These are phyloP conservation scores for Trilocha varians DNA, from an alignment of 2,888 invertebrate genomes.

Conservation along the genomic window DNA sequence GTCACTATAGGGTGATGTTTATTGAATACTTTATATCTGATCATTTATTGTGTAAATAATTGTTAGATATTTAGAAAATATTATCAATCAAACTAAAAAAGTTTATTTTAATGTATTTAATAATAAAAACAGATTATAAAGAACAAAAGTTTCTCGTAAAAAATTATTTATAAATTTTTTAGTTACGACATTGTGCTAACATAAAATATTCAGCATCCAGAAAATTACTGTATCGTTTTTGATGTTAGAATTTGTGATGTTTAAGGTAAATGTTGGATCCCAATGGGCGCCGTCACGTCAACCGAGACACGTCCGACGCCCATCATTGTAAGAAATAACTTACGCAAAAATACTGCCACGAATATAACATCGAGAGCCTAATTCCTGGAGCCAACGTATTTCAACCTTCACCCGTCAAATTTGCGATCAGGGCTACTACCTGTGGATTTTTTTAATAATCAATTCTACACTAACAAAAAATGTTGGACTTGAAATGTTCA, in stretches of 20 bases:
- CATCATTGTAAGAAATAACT: conserved; percentile 43
- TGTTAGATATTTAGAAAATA: too few relatives aligned
- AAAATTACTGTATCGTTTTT: background rate
- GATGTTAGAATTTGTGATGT: background rate
- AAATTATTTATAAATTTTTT: too few relatives aligned
- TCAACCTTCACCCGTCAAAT: conserved; percentile 51
- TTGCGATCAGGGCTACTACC: conserved; percentile 45
- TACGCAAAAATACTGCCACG: conserved; percentile 39
- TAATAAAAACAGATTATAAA: too few relatives aligned
- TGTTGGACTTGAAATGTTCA: background rate
- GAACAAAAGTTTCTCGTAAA: too few relatives aligned
- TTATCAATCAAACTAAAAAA: too few relatives aligned
- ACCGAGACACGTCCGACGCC: conserved; percentile 34
- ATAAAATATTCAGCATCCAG: background rate
- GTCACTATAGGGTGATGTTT: too few relatives aligned
- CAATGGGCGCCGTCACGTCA: conserved; percentile 16
- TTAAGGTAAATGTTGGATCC: conserved; percentile 4
- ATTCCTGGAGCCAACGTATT: conserved; percentile 46
- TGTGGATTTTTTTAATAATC: background rate
- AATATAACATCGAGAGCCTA: conserved; percentile 37
- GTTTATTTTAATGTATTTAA: too few relatives aligned
- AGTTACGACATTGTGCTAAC: too few relatives aligned
- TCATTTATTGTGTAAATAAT: too few relatives aligned
- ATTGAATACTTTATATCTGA: too few relatives aligned
- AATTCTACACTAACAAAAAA: conserved; percentile 1